Base-by-base conservation (phyloP, 2,797 vertebrate species). In the Acanthopagrus latus region DNA sequence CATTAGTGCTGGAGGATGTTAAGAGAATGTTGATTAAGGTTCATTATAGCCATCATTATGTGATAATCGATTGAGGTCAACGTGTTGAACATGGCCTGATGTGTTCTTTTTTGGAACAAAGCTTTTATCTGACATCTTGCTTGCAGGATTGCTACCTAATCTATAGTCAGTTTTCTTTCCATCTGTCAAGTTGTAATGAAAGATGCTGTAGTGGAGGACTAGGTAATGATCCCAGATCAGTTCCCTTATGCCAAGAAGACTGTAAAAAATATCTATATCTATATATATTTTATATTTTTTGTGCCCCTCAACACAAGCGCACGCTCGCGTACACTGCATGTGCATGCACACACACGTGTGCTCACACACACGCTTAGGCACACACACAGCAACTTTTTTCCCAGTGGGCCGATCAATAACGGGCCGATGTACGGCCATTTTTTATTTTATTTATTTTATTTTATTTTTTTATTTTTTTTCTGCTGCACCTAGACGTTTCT, bases 11-110 rank as follows among this genome's bases (percentile, higher is more conserved):
- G 71, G 80, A 89, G 76, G 87, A 90, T 76, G 88, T 87, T 84
- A 82, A 82, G 87, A 89, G 86, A 91, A 92, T 83, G 89, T 92
- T 94, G 92, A 92, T 92, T 91, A 93, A 90, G 78, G 87, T 82
- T 93, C 85, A 84, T 91, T 81, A 85, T 78, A 73, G 76, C 69
- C 76, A 21, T 88, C 85, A 72, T 89, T 87, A 91, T 57, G 86
- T 84, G 84, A 86, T 89, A 82, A 92, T 91, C 82, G 85, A 87
- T 87, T 1, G 64, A 80, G 71, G 78, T 25, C 58, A 73, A 67
- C 48, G 65, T 82, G 84, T 76, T 54, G 80, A 55, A 16, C 76
- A 74, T 44, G 47, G 78, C 63, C 65, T 38, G 67, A 73, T 74
- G 76, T 58, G 63, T 76, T 71, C 52, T 27, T 81, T 82, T 82